Evolutionary conservation across 2,113 vertebrate genomes (phyloP), one percentile per base, ranked within the genome.

Genomic region (Menura novaehollandiae): DNA sequence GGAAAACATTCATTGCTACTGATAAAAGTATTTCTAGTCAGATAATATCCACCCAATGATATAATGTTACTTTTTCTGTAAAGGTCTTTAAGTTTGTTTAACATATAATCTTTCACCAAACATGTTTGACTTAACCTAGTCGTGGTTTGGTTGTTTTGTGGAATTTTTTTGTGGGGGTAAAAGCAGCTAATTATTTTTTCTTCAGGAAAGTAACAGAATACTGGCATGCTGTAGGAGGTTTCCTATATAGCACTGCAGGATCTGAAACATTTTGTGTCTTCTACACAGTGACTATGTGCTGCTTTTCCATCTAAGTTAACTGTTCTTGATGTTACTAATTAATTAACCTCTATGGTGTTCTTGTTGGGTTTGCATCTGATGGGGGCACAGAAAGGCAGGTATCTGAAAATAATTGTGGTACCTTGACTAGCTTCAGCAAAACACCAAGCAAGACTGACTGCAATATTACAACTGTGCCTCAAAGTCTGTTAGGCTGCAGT

Each of bases 101-200:
- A 13, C 3, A 13, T 44, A 51, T 51, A 15, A 71, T 46, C 18
- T 33, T 72, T 47, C 33, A 33, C 39, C 37, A 77, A 59, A 59
- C 3, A 5, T 22, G 21, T 68, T 73, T 56, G 26, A 44, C 24
- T 73, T 62, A 52, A 63, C 23, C 10, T 47, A 37, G 13, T 30
- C 0, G 0, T 33, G 37, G 17, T 53, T 85, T 85, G 27, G 11
- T 58, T 67, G 39, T 24, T 91, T 71, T 30, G 37, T 22, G n/a
- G 46, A 7, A 20, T 8, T 0, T 26, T 64, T 63, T 35, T 13
- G 1, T 0, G 6, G 10, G 24, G 21, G 21, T 15, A 1, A 3
- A 63, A 73, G 28, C 17, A 64, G 33, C 17, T 41, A 47, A 43
- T 20, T 84, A 22, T 37, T 69, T 60, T 74, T 85, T 15, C 23